Base-by-base conservation (phyloP, 2,797 vertebrate species). In the Stomatorhinus walkeri region DNA sequence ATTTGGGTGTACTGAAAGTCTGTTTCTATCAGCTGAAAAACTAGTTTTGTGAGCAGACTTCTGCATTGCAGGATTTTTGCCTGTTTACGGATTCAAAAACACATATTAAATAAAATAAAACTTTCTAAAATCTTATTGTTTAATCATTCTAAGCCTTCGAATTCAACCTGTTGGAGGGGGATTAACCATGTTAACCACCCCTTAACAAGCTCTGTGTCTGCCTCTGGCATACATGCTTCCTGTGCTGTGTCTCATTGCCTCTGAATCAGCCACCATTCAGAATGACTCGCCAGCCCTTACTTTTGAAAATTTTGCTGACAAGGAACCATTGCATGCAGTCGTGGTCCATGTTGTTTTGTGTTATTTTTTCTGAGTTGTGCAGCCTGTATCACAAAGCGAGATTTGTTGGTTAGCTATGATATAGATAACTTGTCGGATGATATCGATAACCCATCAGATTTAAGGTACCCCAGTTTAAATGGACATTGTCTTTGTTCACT, bases 141-240 rank as follows among this genome's bases (percentile, higher is more conserved):
- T 79, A 46, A 79, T 79, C 5, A 40, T 40, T 79, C 19, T 43
- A 79, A 46, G 5, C 72, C 36, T 19, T n/a, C 72, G n/a, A 36
- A 79, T 43, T 79, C 36, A 91, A 91, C 93, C 91, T 91, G 91
- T 89, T 90, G 90, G 91, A 90, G 92, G 93, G 93, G 92, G 93
- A 91, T 92, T 91, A 76, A 87, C 89, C 89, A 91, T 90, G 91
- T 92, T 91, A 87, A 92, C 90, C 91, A 89, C 90, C 91, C 89
- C 90, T 94, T 56, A 40, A 32, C 48, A 36, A 68, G 64, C 28
- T 14, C 28, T 43, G 4, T 79, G 32, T 0, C 5, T 1, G 72
- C 36, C 36, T 40, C 72, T 43, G 72, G 14, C 7, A 46, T 1
- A 43, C 2, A 46, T 7, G 3, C 72, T 19, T 79, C 36, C 72